Percentiles rank a stretch among this genome's conserved stretches.
These are phyloP conservation scores for Oithona nana DNA, from an alignment of 2,888 invertebrate genomes.

Conservation along the genomic window DNA sequence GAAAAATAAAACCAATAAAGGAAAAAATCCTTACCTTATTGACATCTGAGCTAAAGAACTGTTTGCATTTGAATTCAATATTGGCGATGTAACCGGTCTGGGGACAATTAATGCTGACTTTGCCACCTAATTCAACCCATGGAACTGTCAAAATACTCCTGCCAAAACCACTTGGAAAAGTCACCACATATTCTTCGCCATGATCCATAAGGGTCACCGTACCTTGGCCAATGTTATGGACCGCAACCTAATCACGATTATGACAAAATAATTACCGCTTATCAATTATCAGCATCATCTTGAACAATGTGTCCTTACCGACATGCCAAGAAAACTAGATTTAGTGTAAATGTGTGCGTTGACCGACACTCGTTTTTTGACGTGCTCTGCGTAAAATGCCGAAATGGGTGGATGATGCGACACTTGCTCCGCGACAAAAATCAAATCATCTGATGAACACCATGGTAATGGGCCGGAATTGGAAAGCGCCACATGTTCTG, in stretches of 20 bases:
- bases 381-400: conserved; percentile 96
- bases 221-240: conserved; percentile 88
- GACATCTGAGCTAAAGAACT: conserved; percentile 18
- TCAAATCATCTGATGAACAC: conserved; percentile 65
- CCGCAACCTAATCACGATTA: conserved; percentile 15
- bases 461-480: conserved; percentile 76
- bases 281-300: background rate
- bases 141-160: conserved; percentile 92
- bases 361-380: conserved; percentile 67
- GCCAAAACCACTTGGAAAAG: conserved; percentile 97
- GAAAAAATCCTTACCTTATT: conserved; percentile 15
- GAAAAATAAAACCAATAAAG: too few relatives aligned
- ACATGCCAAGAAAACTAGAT: conserved; percentile 93
- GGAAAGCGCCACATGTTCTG: background rate
- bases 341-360: conserved; percentile 97
- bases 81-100: conserved; percentile 60
- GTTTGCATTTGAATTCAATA: conserved; percentile 16
- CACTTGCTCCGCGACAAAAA: conserved; percentile 86
- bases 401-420: conserved; percentile 45
- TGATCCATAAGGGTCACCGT: conserved; percentile 70
- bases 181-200: conserved; percentile 82
- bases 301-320: conserved; percentile 61
- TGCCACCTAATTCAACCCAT: conserved; percentile 95
- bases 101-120: conserved; percentile 66
- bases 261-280: background rate